These are phyloP conservation scores for Corythornis vintsioides DNA, from an alignment of 2,113 vertebrate species.

Conservation along the genomic window DNA sequence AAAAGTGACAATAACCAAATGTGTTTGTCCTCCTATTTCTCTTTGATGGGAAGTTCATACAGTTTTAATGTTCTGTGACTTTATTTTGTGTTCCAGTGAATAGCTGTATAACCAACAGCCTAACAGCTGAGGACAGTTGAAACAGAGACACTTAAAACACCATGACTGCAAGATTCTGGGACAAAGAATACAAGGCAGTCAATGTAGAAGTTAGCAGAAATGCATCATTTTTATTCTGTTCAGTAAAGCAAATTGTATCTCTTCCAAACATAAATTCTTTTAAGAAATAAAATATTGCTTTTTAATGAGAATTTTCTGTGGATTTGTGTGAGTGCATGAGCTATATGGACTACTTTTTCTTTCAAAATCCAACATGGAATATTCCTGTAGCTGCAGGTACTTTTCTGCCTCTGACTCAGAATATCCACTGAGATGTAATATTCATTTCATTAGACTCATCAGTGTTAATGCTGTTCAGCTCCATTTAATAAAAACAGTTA, in stretches of 20 bases:
- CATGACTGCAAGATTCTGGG: background rate
- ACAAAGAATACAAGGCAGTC: background rate
- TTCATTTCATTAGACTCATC: constrained; percentile 55
- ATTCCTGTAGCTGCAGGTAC: constrained; percentile 22
- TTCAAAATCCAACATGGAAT: background rate
- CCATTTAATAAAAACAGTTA: constrained; percentile 48
- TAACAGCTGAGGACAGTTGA: background rate
- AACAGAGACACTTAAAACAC: background rate
- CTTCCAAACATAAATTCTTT: background rate
- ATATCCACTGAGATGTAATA: constrained; percentile 43
- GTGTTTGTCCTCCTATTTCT: background rate
- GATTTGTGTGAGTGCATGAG: background rate
- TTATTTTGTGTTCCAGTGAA: background rate
- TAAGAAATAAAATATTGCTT: background rate
- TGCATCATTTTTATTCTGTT: background rate
- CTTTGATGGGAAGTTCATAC: background rate
- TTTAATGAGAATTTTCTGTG: background rate
- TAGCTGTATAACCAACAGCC: background rate
- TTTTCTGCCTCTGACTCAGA: constrained; percentile 1
- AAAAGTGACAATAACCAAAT: background rate
- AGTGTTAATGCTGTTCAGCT: constrained; percentile 43
- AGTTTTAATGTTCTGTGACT: background rate
- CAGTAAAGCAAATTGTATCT: background rate
- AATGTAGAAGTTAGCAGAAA: background rate
- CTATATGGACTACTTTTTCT: background rate